phyloP scores from a whole-genome alignment of 2,113 vertebrate species.

The Cyanistes caeruleus region DNA sequence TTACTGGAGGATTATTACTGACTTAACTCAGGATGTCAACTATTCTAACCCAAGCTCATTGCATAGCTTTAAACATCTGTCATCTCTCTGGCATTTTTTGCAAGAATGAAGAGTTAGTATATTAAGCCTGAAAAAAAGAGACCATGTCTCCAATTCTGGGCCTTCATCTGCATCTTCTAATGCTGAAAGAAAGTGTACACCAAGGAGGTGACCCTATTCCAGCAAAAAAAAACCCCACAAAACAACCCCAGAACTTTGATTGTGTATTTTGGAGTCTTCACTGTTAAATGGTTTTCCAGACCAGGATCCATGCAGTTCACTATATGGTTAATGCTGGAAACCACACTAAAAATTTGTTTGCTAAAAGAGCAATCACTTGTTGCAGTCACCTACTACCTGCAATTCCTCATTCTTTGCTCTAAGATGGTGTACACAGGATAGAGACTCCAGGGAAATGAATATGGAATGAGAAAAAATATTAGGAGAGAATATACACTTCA shows the following conservation, averaged over 20 bases:
- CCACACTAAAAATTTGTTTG: neutral
- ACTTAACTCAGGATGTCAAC: neutral
- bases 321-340: neutral
- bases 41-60: neutral
- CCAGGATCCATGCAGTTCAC: neutral
- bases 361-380: conserved; percentile 52
- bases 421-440: neutral
- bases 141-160: neutral
- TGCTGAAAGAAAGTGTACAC: neutral
- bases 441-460: conserved; percentile 23
- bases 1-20: neutral
- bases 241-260: neutral
- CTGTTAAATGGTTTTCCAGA: neutral
- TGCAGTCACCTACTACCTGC: neutral
- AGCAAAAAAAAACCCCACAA: neutral
- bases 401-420: neutral
- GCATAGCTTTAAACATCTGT: neutral
- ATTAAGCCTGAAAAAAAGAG: neutral
- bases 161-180: neutral
- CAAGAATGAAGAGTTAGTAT: neutral
- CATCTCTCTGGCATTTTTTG: neutral
- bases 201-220: neutral
- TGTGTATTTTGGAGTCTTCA: neutral
- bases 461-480: conserved; percentile 35
- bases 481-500: neutral